Evolutionary conservation across 2,113 vertebrate genomes (phyloP).

Genomic region (Illadopsis cleaveri): DNA sequence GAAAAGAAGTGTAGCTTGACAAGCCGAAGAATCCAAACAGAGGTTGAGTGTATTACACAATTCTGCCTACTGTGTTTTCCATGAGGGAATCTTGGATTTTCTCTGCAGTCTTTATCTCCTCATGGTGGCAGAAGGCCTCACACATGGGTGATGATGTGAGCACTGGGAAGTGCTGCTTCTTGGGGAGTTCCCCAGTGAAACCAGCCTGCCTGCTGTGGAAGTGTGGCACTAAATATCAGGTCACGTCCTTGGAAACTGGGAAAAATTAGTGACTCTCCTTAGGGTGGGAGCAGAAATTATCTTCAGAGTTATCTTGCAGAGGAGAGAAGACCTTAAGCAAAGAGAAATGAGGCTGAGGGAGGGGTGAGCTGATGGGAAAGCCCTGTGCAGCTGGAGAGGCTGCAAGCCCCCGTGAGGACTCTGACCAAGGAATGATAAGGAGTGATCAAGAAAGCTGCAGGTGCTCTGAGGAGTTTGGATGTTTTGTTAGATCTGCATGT

Average conservation of each 20-base stretch:
- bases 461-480: not conserved
- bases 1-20: not conserved
- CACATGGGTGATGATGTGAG: not conserved
- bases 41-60: not conserved
- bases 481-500: constrained; percentile 23
- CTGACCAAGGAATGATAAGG: not conserved
- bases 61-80: not conserved
- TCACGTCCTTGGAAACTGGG: not conserved
- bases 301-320: not conserved
- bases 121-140: not conserved
- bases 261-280: fast-evolving
- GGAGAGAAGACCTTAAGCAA: not conserved
- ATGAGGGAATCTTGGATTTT: not conserved
- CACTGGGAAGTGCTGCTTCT: not conserved
- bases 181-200: not conserved
- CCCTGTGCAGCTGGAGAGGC: not conserved
- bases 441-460: not conserved
- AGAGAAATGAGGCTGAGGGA: not conserved
- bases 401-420: not conserved
- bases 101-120: not conserved
- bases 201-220: not conserved
- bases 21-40: not conserved
- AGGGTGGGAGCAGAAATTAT: not conserved
- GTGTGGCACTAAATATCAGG: not conserved
- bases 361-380: not conserved